phyloP scores from a whole-genome alignment of 2,113 vertebrate species.

The Zeus faber region DNA sequence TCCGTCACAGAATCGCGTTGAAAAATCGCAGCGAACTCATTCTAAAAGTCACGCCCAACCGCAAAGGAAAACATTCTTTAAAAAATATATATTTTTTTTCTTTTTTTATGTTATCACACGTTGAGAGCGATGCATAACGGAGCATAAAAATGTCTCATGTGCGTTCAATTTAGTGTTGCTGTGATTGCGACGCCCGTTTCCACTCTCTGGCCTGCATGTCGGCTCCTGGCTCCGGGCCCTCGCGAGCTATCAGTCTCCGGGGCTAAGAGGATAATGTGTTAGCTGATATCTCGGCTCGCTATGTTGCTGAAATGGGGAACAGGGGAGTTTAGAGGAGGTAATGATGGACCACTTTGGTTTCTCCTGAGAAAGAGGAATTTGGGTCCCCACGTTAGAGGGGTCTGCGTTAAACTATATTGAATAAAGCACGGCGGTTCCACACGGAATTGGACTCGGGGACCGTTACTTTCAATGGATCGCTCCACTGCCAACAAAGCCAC shows the following conservation, averaged over 20 bases:
- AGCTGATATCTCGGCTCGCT: slow-evolving; percentile 77
- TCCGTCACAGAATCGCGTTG: too few relatives aligned
- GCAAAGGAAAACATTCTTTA: too few relatives aligned
- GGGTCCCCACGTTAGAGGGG: slow-evolving; percentile 36
- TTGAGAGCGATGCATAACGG: too few relatives aligned
- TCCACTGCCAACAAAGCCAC: too few relatives aligned
- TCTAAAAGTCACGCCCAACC: too few relatives aligned
- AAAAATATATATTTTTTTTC: too few relatives aligned
- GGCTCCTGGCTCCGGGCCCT: slow-evolving; percentile 66
- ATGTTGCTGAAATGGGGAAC: slow-evolving; percentile 71
- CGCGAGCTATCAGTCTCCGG: slow-evolving; percentile 68
- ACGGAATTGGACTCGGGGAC: too few relatives aligned
- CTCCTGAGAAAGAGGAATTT: slow-evolving; percentile 61
- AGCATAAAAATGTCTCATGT: slow-evolving; percentile 38
- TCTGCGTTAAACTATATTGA: slow-evolving; percentile 14
- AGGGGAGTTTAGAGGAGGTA: slow-evolving; percentile 61
- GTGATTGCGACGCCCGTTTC: slow-evolving; percentile 50
- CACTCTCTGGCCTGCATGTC: slow-evolving; percentile 55
- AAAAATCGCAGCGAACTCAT: too few relatives aligned
- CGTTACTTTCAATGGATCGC: too few relatives aligned
- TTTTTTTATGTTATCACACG: too few relatives aligned
- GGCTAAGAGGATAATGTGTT: slow-evolving; percentile 81
- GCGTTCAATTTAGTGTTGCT: slow-evolving; percentile 52
- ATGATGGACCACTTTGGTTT: slow-evolving; percentile 75
- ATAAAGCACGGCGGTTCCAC: background rate